These are phyloP conservation scores for Corvus hawaiiensis DNA, from an alignment of 2,113 vertebrate genomes.

Conservation along the genomic window DNA sequence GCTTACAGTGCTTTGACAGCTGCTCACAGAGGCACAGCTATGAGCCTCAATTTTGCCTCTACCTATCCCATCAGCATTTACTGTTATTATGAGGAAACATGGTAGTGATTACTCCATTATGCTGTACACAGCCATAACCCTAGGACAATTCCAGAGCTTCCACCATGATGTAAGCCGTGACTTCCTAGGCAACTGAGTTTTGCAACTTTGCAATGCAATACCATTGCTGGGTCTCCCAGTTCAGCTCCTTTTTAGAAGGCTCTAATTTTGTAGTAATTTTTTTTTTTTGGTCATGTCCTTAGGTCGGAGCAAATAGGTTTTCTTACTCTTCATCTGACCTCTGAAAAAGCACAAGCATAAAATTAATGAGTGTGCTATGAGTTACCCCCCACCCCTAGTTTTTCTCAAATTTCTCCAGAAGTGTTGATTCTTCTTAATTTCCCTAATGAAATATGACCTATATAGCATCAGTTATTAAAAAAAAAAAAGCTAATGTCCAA, in stretches of 20 bases:
- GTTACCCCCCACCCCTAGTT: neutral
- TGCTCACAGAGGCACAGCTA: neutral
- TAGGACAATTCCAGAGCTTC: neutral
- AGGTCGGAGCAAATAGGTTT: neutral
- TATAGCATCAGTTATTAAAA: neutral
- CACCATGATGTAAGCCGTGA: neutral
- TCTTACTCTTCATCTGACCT: neutral
- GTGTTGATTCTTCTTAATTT: neutral
- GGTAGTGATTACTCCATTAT: neutral
- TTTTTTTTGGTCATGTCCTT: neutral
- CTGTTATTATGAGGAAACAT: neutral
- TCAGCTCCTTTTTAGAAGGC: neutral
- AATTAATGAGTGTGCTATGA: neutral
- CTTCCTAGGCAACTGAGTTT: neutral
- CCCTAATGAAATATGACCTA: neutral
- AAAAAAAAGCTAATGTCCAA: neutral
- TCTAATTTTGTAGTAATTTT: neutral
- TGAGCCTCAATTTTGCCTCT: neutral
- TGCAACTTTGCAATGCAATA: neutral
- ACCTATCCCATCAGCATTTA: neutral
- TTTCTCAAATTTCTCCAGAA: neutral
- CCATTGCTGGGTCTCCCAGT: neutral
- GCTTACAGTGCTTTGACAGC: constrained; percentile 13
- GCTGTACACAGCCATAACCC: neutral
- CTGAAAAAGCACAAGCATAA: neutral